Evolutionary conservation across 2,888 invertebrate genomes (phyloP).

Genomic region (Neocrepidodera transversa): DNA sequence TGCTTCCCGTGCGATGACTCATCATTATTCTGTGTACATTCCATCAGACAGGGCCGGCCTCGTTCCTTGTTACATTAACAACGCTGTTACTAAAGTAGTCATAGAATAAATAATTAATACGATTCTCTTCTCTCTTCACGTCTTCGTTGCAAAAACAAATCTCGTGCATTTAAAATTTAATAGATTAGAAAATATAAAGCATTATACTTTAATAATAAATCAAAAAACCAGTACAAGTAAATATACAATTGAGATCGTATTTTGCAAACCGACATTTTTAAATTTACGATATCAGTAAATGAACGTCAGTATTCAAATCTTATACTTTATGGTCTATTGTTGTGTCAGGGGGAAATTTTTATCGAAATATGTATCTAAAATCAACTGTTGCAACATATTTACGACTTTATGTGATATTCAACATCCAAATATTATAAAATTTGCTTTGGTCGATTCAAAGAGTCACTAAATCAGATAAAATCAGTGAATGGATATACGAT

Average conservation of each 20-base stretch:
- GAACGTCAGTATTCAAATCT: conserved; percentile 32
- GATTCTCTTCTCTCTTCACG: too few relatives aligned
- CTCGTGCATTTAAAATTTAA: too few relatives aligned
- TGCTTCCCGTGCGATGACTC: too few relatives aligned
- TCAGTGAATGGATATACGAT: background rate
- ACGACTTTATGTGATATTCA: background rate
- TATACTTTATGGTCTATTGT: conserved; percentile 35
- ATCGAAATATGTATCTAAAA: conserved; percentile 33
- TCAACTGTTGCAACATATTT: conserved; percentile 27
- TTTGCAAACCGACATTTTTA: conserved; percentile 20
- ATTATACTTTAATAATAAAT: too few relatives aligned
- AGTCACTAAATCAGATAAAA: conserved; percentile 4
- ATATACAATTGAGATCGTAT: conserved; percentile 20
- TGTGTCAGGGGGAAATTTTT: conserved; percentile 34
- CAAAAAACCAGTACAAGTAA: background rate
- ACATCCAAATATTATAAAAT: conserved; percentile 9
- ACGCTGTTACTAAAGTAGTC: too few relatives aligned
- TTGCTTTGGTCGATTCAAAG: background rate
- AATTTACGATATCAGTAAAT: conserved; percentile 33
- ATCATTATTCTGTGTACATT: too few relatives aligned
- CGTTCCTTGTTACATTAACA: too few relatives aligned
- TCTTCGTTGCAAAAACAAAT: too few relatives aligned
- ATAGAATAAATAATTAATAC: too few relatives aligned
- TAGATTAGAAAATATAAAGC: too few relatives aligned
- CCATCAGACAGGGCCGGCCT: too few relatives aligned